These are phyloP conservation scores for Echinometra lucunter DNA, from an alignment of 53 echinoderm and acorn worm genomes.

Conservation along the genomic window DNA sequence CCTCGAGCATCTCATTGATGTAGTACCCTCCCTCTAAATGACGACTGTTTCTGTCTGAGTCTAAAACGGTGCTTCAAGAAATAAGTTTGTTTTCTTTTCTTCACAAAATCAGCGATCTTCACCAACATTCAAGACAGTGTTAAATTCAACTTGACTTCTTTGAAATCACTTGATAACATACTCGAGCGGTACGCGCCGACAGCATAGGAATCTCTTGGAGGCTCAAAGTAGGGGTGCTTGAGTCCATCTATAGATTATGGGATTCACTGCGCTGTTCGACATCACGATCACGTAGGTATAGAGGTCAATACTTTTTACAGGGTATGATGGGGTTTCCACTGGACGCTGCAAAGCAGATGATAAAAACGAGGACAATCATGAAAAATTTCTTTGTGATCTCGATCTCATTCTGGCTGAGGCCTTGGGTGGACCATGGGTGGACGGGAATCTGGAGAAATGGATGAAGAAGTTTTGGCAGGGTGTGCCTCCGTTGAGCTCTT, in stretches of 20 bases:
- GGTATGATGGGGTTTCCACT: no score
- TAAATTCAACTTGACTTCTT: no score
- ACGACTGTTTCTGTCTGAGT: no score
- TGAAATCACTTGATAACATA: background rate
- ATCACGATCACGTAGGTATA: background rate
- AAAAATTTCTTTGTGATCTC: constrained; percentile 47
- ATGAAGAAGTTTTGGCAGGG: background rate
- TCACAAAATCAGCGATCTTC: no score
- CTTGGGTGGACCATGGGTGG: background rate
- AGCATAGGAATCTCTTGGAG: background rate
- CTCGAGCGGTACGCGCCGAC: background rate
- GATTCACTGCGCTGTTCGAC: constrained; percentile 8
- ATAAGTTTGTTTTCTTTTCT: no score
- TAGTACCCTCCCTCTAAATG: no score
- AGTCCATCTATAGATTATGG: constrained; percentile 36
- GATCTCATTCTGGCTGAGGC: constrained; percentile 22
- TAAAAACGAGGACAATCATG: background rate
- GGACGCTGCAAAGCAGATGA: no score
- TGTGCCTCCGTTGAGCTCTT: background rate
- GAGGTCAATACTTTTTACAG: background rate
- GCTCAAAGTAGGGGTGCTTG: constrained; percentile 25
- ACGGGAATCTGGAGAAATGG: background rate
- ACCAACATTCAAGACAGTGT: no score
- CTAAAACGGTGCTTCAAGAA: no score
- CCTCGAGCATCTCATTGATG: no score